These are phyloP conservation scores for Oriolus oriolus DNA, from an alignment of 2,113 vertebrate species.

Conservation along the genomic window DNA sequence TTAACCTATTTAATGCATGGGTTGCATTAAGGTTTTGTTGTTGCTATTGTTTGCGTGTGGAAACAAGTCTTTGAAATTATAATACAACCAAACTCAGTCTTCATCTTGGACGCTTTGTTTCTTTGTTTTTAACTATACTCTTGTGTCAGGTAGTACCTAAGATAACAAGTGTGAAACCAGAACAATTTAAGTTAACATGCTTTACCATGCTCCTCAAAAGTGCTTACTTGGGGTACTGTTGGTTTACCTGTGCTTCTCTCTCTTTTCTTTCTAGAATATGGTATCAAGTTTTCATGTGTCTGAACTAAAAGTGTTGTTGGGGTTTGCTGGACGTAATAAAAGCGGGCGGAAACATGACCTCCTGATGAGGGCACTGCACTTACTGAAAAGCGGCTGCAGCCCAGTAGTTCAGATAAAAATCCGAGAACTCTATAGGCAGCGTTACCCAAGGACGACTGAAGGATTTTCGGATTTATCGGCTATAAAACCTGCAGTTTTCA, in stretches of 20 bases:
- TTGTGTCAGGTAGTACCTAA: background rate
- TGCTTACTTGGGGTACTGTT: background rate
- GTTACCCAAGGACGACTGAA: constrained; percentile 79
- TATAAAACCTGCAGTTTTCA: constrained; percentile 67
- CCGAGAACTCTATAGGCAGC: constrained; percentile 77
- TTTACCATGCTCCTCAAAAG: background rate
- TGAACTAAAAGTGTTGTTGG: constrained; percentile 84
- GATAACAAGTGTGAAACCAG: background rate
- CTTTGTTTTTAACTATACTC: background rate
- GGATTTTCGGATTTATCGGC: constrained; percentile 68
- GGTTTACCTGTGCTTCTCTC: background rate
- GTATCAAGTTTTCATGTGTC: constrained; percentile 86
- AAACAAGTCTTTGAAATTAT: background rate
- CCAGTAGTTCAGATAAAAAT: constrained; percentile 82
- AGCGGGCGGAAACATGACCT: constrained; percentile 86
- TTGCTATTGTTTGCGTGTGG: background rate
- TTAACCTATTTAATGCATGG: background rate
- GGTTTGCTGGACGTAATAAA: constrained; percentile 84
- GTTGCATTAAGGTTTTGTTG: background rate
- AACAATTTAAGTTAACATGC: background rate
- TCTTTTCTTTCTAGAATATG: constrained; percentile 79
- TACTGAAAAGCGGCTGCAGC: constrained; percentile 83
- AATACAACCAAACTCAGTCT: background rate
- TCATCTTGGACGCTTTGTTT: background rate
- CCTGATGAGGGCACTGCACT: constrained; percentile 81